These are phyloP conservation scores for Arizona elegans DNA, from an alignment of 2,113 vertebrate genomes.

Conservation along the genomic window DNA sequence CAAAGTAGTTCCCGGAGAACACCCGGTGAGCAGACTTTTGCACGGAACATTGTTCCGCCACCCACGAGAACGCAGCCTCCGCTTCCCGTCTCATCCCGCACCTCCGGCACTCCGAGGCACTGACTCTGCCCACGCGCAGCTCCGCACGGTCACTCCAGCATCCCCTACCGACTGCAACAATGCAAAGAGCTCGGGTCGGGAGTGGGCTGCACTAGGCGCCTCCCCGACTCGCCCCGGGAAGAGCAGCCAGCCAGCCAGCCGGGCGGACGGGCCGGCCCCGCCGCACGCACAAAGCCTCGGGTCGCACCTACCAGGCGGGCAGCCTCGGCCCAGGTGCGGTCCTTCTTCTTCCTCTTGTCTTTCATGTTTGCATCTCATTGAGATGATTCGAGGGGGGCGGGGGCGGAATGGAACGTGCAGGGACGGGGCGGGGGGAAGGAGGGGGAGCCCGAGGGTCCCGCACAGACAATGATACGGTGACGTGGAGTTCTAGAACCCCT, in stretches of 20 bases:
- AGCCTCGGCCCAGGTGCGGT: conserved; percentile 85
- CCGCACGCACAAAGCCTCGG: conserved; percentile 28
- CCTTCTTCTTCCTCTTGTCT: conserved; percentile 86
- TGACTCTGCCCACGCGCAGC: conserved; percentile 42
- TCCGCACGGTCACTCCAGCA: conserved; percentile 47
- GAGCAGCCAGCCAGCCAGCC: neutral
- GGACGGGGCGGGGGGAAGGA: conserved; percentile 39
- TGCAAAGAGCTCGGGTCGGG: conserved; percentile 59
- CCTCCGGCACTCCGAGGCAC: neutral
- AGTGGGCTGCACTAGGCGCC: conserved; percentile 47
- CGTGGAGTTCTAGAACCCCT: conserved; percentile 36
- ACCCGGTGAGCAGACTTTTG: neutral
- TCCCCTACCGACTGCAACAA: conserved; percentile 67
- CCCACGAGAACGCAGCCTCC: neutral
- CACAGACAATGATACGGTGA: conserved; percentile 34
- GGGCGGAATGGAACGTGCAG: conserved; percentile 53
- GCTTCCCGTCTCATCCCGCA: conserved; percentile 5
- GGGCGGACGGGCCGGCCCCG: conserved; percentile 10
- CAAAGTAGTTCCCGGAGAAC: conserved; percentile 7
- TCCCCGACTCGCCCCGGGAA: conserved; percentile 29
- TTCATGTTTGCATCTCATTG: conserved; percentile 83
- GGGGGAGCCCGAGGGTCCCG: conserved; percentile 45
- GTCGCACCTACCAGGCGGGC: conserved; percentile 80
- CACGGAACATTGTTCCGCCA: conserved; percentile 6
- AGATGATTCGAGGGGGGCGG: conserved; percentile 56